Conservation (phyloP, 2,113 vertebrate genomes). For the Maccullochella peelii region DNA sequence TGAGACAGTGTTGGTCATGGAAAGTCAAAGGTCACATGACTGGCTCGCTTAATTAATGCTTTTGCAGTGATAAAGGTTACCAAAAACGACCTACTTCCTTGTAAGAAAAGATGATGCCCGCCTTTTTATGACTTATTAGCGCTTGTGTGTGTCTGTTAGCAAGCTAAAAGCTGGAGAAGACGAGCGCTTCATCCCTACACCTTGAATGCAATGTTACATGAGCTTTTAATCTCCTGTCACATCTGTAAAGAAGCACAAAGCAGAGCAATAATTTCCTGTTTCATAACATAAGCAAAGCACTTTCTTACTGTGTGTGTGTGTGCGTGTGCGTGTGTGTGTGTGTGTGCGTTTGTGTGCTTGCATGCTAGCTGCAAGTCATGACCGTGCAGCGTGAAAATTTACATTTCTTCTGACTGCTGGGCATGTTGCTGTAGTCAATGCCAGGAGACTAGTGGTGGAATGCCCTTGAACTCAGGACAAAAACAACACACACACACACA, state of each 20-base stretch:
- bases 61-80: constrained; percentile 20
- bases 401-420: constrained; percentile 23
- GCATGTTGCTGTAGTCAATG: constrained; percentile 7
- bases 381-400: constrained; percentile 16
- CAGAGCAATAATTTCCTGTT: constrained; percentile 1
- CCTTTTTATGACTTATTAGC: constrained; percentile 25
- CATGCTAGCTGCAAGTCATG: background rate
- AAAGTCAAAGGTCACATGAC: constrained; percentile 45
- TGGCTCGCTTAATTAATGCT: constrained; percentile 49
- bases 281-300: constrained; percentile 17
- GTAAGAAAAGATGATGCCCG: constrained; percentile 19
- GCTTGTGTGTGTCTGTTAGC: constrained; percentile 14
- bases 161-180: background rate
- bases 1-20: background rate
- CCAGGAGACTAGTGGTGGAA: constrained; percentile 21
- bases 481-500: constrained; percentile 25
- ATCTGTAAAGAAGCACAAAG: constrained; percentile 17
- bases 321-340: background rate
- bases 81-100: background rate
- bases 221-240: constrained; percentile 36
- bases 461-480: constrained; percentile 47
- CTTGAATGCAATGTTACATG: background rate
- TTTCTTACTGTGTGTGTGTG: background rate
- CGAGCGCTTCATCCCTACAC: background rate
- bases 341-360: constrained; percentile 18